These are phyloP conservation scores for Mastigias papua DNA, from an alignment of 30 jellyfish, hydroid and myxozoan genomes.

Conservation along the genomic window DNA sequence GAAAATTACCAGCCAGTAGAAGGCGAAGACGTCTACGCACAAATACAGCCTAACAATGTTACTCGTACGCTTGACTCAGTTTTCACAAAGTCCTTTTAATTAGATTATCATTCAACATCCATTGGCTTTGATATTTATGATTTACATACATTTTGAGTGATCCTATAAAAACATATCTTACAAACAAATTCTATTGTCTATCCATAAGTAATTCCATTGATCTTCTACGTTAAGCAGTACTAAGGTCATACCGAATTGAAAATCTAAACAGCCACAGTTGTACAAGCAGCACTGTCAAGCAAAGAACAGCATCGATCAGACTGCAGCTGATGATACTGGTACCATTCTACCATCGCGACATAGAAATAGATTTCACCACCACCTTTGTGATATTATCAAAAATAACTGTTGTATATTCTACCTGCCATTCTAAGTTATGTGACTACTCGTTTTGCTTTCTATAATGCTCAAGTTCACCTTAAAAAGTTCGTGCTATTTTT, in stretches of 20 bases:
- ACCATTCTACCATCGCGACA: too few species aligned
- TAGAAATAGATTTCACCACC: too few species aligned
- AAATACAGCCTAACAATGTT: constrained; percentile 44
- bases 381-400: too few species aligned
- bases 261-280: background rate
- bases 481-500: too few species aligned
- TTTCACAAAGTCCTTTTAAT: constrained; percentile 59
- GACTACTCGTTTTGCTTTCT: too few species aligned
- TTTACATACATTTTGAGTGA: constrained; percentile 44
- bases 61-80: constrained; percentile 60
- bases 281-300: background rate
- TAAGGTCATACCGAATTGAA: background rate
- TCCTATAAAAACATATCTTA: constrained; percentile 45
- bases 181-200: constrained; percentile 61
- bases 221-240: constrained; percentile 24
- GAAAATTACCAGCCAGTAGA: constrained; percentile 10
- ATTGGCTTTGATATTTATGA: constrained; percentile 43
- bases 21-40: constrained; percentile 4
- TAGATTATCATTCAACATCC: constrained; percentile 46
- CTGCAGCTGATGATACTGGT: background rate
- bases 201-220: constrained; percentile 28
- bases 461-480: too few species aligned
- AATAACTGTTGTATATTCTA: too few species aligned
- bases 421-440: too few species aligned
- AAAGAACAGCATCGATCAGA: background rate